Evolutionary conservation across 2,888 invertebrate genomes (phyloP), one percentile per base, ranked within the genome.

Genomic region (Monochamus alternatus): DNA sequence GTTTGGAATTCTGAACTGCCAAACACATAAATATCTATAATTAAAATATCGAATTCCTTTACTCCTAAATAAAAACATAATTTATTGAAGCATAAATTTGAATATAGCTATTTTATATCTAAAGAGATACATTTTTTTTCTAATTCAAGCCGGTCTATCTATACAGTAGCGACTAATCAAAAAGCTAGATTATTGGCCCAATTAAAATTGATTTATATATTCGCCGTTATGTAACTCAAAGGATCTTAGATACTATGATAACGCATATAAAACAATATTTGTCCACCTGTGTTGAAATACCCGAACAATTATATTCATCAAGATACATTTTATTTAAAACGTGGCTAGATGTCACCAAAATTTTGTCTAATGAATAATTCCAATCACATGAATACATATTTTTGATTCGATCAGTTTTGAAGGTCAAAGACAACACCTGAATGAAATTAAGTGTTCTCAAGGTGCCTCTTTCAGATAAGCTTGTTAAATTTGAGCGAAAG

Each of bases 41-140:
- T 55, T 47, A 55, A 55, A 55, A 55, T n/a, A 55, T 55, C n/a
- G n/a, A 55, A n/a, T 55, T 55, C 55, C 14, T n/a, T 5, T 10
- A 10, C n/a, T 51, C 1, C n/a, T n/a, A 51, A 51, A 8, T 8
- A 51, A 51, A 51, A 51, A 9, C 9, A 51, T n/a, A 55, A n/a
- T 14, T 55, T n/a, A n/a, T 55, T 7, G 10, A 55, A n/a, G 7
- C 10, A 55, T 55, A 55, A n/a, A 55, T 55, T 55, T 22, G n/a
- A 55, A 22, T 55, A 55, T n/a, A 3, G 14, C 1, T 55, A 22
- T 14, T 3, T 55, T n/a, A 22, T 8, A 55, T 55, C 14, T 55
- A 55, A 55, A 55, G 55, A 22, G 0, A 14, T 14, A 55, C 1
- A 4, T 14, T 55, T 22, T 55, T 55, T 55, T n/a, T 38, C 38